Evolutionary conservation across 2,888 invertebrate genomes (phyloP), one percentile per base, ranked within the genome.

Genomic region (Campoletis raptor): DNA sequence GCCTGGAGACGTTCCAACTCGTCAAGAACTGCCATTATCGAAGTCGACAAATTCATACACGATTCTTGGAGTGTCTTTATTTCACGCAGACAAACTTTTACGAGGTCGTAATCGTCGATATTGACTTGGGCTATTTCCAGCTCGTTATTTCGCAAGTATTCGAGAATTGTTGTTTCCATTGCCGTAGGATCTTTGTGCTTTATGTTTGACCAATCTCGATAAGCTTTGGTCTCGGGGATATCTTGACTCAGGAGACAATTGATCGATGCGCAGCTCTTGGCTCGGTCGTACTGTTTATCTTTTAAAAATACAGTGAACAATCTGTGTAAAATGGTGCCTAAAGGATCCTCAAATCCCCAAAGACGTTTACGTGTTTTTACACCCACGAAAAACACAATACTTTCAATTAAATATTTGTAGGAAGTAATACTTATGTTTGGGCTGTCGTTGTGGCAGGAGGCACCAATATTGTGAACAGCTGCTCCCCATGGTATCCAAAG

Each of bases 191-290:
- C 84, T 74, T 92, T 91, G 4, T 91, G 83, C 57, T 94, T 93
- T n/a, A 93, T 91, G 37, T 77, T 89, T 0, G 90, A 79, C 94
- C 94, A 94, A 83, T 91, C 89, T 0, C 89, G 89, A 80, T 91
- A 93, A n/a, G 92, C 92, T 85, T 92, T 93, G 6, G 88, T 89
- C 12, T 91, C 88, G 4, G 84, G 40, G 18, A 89, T 83, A 4
- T 89, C 87, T 54, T 88, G 89, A 85, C 90, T 92, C 12, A 93
- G 67, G 24, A 94, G 74, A 21, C 89, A 92, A 82, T 91, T 90
- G 45, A 94, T 89, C 10, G 93, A 92, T 21, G 90, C 85, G 0
- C 84, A 85, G 1, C 88, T 90, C 90, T 92, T 89, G 4, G 94
- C 93, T 88, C 93, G 89, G 48, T 89, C 89, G 42, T 90, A 93